Evolutionary conservation across 2,797 vertebrate genomes (phyloP), one percentile per base, ranked within the genome.

Genomic region (Hephaestus fuliginosus): DNA sequence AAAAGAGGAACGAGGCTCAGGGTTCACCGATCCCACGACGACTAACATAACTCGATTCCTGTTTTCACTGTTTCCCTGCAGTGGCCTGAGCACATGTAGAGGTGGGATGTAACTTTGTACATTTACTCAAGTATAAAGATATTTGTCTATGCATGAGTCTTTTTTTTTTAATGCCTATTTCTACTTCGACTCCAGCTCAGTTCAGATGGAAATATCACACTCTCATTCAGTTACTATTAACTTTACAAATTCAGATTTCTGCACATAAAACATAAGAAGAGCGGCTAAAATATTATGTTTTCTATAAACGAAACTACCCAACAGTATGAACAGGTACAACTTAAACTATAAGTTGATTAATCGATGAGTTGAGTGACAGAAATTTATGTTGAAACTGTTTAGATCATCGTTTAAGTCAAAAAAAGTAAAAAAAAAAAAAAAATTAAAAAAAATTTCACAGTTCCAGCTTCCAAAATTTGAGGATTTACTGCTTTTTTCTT

Each of bases 1-100:
- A 89, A 68, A 83, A 84, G 46, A 76, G 70, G 55, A 88, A 80
- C 52, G 9, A 65, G 48, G 74, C 39, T 74, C 72, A 68, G 20
- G 15, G 80, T 69, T 86, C 56, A 74, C 39, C 14, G 48, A 79
- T 81, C 39, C 25, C 67, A 22, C 6, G 41, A 46, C 36, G 30
- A 9, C 49, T 88, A 74, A 74, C 30, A 39, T 66, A 77, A 79
- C 70, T 55, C 6, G 25, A 49, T 78, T 86, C 73, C 78, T 76
- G 33, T 79, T 86, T 80, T 74, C 49, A 56, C 46, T 7, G 56
- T 64, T 65, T 60, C 25, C 20, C 69, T 66, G 55, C 0, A 4
- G 62, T 28, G 25, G 30, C 5, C 46, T 56, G 55, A 78, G 15
- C 49, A 41, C 49, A 20, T 53, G 51, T 28, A 67, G 28, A 77